These are phyloP conservation scores for Liasis olivaceus DNA, from an alignment of 2,797 vertebrate species.

Conservation along the genomic window DNA sequence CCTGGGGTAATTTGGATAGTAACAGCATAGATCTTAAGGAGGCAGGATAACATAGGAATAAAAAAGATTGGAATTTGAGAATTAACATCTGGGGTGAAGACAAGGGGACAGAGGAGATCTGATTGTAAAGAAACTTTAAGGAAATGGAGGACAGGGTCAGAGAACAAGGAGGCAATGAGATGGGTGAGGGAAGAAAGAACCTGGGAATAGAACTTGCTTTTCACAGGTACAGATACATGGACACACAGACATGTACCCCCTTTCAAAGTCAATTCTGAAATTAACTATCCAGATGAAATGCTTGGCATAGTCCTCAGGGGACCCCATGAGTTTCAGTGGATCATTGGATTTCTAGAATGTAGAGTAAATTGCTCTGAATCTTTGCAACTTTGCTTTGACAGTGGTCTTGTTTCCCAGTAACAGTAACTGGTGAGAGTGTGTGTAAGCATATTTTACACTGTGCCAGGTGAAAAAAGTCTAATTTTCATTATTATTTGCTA, in stretches of 20 bases:
- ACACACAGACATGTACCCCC: background rate
- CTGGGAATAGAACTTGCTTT: background rate
- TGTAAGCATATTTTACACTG: background rate
- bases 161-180: background rate
- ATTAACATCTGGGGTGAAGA: background rate
- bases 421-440: background rate
- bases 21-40: background rate
- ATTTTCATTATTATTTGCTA: background rate
- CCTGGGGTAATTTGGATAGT: background rate
- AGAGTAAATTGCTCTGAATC: background rate
- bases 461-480: background rate
- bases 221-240: background rate
- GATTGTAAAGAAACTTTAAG: background rate
- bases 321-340: background rate
- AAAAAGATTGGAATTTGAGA: background rate
- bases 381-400: background rate
- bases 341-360: background rate
- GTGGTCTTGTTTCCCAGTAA: background rate
- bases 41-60: background rate
- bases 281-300: background rate
- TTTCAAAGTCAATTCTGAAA: background rate
- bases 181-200: background rate
- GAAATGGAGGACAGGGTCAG: background rate
- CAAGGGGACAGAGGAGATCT: background rate
- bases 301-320: background rate